Base-by-base conservation (phyloP, 2,113 vertebrate species). In the Pyrgilauda ruficollis region DNA sequence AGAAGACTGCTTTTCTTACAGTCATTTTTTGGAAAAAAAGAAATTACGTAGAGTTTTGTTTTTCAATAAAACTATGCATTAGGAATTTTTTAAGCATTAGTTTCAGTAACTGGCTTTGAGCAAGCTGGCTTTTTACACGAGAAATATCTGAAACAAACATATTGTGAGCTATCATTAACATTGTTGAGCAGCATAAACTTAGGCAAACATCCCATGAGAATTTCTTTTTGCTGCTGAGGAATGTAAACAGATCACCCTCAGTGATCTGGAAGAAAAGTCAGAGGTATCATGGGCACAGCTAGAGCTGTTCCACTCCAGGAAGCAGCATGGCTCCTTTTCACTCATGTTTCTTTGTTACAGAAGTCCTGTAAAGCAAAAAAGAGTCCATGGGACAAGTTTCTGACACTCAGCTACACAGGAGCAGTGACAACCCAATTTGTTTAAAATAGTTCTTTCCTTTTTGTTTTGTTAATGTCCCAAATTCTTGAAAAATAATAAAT, bases 1-100 rank as follows among this genome's bases (percentile, higher is more conserved):
- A 41, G 30, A 63, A 39, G 13, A 11, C 9, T 70, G 23, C 27
- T 70, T 87, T 66, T 53, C 52, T 62, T 50, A 61, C 37, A 68
- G 72, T 10, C 61, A 41, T 4, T 23, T 89, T 68, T 49, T 59
- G 13, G 62, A 50, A 67, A 88, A 58, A 46, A 28, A 35, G n/a
- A 7, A 33, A 9, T 63, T 30, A 52, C 0, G 0, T 15, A 23
- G 17, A 46, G 11, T 28, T 83, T 66, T 61, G 20, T 0, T 27
- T 67, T 83, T 77, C 12, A 7, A 63, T 55, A 27, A 63, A 92
- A 67, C 37, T 9, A 63, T n/a, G 28, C 44, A 74, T 53, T 77
- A 84, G n/a, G 62, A 27, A 55, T 43, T 37, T 87, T 58, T 92
- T 46, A 87, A 91, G 26, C 28, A 80, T 23, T 58, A 28, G 17